These are phyloP conservation scores for Pseudolaguvia tuberculata DNA, from an alignment of 2,113 vertebrate genomes.

Conservation along the genomic window DNA sequence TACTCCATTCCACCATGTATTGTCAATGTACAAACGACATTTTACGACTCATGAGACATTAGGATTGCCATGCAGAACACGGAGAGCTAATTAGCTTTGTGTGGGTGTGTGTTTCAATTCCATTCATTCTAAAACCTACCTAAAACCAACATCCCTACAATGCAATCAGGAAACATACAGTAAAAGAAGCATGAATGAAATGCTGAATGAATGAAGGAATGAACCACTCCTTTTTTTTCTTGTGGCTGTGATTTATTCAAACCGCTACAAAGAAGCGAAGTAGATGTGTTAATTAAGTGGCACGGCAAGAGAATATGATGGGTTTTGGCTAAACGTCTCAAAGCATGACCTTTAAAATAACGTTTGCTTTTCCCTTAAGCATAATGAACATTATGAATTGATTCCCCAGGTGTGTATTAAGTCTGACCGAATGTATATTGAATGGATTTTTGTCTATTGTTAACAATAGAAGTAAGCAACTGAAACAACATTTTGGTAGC, in stretches of 20 bases:
- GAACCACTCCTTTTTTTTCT: constrained; percentile 42
- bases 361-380: constrained; percentile 28
- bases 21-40: constrained; percentile 14
- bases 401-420: constrained; percentile 27
- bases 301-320: constrained; percentile 23
- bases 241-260: constrained; percentile 21
- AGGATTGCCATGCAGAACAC: constrained; percentile 15
- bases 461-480: neutral
- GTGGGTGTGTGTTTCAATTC: constrained; percentile 38
- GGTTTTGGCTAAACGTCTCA: constrained; percentile 46
- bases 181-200: constrained; percentile 58
- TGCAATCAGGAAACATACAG: constrained; percentile 45
- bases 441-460: neutral
- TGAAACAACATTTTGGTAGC: neutral
- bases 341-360: constrained; percentile 12
- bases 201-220: constrained; percentile 58
- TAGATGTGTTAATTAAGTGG: constrained; percentile 23
- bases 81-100: constrained; percentile 30
- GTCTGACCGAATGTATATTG: neutral
- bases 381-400: constrained; percentile 22
- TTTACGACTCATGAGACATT: constrained; percentile 26
- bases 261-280: constrained; percentile 3
- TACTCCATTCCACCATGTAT: constrained; percentile 1
- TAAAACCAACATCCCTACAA: constrained; percentile 61
- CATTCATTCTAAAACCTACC: constrained; percentile 45